Evolutionary conservation across 2,797 vertebrate species (phyloP), one percentile per base, ranked within the genome.

Genomic region (Anomalospiza imberbis): DNA sequence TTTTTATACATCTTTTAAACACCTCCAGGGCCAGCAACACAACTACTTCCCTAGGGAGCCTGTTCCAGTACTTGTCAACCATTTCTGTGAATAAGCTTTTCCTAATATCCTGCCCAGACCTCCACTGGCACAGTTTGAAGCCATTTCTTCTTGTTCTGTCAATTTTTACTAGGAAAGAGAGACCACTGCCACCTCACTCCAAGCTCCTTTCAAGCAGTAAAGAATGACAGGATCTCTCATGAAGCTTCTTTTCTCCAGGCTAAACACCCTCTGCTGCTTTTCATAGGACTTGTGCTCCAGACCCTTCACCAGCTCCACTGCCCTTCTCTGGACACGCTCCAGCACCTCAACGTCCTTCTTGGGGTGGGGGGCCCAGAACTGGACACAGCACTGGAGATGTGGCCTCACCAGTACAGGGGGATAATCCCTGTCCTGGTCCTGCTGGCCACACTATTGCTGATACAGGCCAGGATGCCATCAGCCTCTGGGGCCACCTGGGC

Each of bases 291-390:
- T 50, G 15, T 28, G 50, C 36, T 19, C 15, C 42, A 48, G 17
- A 22, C 50, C 42, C 74, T 24, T 36, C 21, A 0, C 42, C 42
- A 78, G 31, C 31, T 42, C 34, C 0, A 0, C 0, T 48, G 12
- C 31, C 10, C 22, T 57, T 44, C 22, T 63, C 31, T 28, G 50
- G 8, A 18, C 17, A 9, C 1, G 0, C 17, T 54, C 47, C 57
- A 21, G 12, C 5, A 2, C 44, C 36, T 7, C 58, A 16, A 0
- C 9, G 32, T 55, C 42, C 26, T 65, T 10, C 24, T 8, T 10
- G 50, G 1, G 8, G 12, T 36, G 50, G 48, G 32, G 22, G 6
- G 26, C 45, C 38, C 47, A 71, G 50, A 63, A 10, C 10, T 26
- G 57, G 12, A 7, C 65, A 70, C 17, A 34, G 63, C 2, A 8